Evolutionary conservation across 37 sponge, comb jelly and placozoan genomes (phyloP), one percentile per base, ranked within the genome.

Genomic region (Hexactinellida sp.): DNA sequence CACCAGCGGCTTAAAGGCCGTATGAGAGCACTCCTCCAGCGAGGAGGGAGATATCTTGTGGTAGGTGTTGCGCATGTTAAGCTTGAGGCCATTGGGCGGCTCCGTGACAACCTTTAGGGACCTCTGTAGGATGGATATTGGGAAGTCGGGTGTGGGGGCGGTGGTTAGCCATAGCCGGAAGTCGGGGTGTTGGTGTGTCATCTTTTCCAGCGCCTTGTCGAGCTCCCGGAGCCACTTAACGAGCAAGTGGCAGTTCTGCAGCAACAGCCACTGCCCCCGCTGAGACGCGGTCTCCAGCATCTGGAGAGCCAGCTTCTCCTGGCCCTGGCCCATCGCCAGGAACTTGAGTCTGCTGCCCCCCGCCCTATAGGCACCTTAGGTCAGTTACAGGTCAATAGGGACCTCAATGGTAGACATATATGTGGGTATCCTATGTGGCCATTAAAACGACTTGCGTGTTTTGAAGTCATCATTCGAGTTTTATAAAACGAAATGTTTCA

Each of bases 271-370:
- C 47, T 98, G 99, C 10, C 99, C 99, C 32, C 99, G 87, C 28
- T 88, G 82, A 24, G 97, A 84, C 0, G 99, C 96, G 37, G 94
- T 95, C 86, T 98, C 99, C 85, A 98, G 84, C 82, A 93, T 86
- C 86, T 93, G 94, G 28, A 98, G 89, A 5, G 99, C 99, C 32
- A 92, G 94, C 86, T 95, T 98, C 85, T 99, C 96, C 38, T 99
- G 99, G 24, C 99, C 99, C 86, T 99, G 99, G 83, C 99, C 99
- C 99, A 99, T 99, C 83, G 99, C 96, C 5, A 99, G 92, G 83
- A 99, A 96, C 86, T 99, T 99, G 55, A 99, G 90, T 36, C 95
- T 55, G 90, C 96, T 99, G 82, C 99, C 99, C 37, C 99, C 99
- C 82, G 76, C 76, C 76, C 76, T 63, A n/a, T 23, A 47, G 16